These are phyloP conservation scores for Coelopa frigida DNA, from an alignment of 1,140 invertebrate genomes.

Conservation along the genomic window DNA sequence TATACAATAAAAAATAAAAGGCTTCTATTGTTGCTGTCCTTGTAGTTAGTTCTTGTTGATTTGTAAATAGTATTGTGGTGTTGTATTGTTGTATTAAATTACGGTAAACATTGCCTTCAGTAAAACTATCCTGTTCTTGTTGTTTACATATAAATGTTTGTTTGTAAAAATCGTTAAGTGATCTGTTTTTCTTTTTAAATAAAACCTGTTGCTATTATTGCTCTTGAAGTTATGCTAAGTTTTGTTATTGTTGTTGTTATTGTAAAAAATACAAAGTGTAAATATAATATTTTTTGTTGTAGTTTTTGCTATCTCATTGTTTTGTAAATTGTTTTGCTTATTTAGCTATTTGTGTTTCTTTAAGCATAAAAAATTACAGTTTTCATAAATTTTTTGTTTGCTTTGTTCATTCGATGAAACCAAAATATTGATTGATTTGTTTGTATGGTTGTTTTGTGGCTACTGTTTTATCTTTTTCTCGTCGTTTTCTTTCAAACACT, in stretches of 20 bases:
- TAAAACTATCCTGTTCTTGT: too few species aligned
- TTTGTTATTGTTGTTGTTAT: conserved; percentile 4
- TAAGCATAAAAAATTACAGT: too few species aligned
- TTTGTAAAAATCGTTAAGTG: too few species aligned
- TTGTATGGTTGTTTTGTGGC: not conserved
- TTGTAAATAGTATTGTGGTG: conserved; percentile 8
- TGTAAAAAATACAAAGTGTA: not conserved
- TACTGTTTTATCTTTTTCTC: too few species aligned
- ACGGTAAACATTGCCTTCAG: too few species aligned
- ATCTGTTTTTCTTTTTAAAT: too few species aligned
- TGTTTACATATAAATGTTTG: too few species aligned
- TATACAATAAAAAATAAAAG: too few species aligned
- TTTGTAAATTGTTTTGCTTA: not conserved
- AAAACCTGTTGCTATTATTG: too few species aligned
- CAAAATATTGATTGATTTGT: not conserved
- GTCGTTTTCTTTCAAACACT: conserved; percentile 3
- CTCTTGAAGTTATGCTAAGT: too few species aligned
- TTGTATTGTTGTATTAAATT: too few species aligned
- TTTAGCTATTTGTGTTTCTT: conserved; percentile 6
- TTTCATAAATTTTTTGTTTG: too few species aligned
- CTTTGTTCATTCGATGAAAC: not conserved
- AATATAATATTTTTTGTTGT: conserved; percentile 2
- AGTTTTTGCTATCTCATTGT: conserved; percentile 1
- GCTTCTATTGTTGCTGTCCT: conserved; percentile 7
- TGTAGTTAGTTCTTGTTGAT: conserved; percentile 8